Percentiles rank a stretch among this genome's conserved stretches.
These are phyloP conservation scores for Aphodius sticticus DNA, from an alignment of 2,888 invertebrate species.

Conservation along the genomic window DNA sequence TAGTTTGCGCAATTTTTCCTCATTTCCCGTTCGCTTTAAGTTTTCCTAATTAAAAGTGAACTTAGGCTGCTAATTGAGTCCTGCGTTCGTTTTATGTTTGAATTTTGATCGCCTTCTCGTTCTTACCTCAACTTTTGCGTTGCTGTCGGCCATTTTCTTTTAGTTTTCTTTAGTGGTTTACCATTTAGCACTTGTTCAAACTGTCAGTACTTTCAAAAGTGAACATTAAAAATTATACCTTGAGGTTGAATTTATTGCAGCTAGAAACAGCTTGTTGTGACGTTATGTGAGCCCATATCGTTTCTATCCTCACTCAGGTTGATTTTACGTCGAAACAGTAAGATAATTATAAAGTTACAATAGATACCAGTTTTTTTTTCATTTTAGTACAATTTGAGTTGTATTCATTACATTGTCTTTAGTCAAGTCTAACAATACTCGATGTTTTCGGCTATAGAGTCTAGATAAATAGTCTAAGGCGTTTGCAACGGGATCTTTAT, in stretches of 20 bases:
- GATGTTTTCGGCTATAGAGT: too few species aligned
- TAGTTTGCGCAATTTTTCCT: neutral
- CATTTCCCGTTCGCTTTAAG: neutral
- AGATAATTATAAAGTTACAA: too few species aligned
- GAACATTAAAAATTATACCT: too few species aligned
- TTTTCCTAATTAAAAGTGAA: neutral
- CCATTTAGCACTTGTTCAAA: neutral
- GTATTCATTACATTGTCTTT: too few species aligned
- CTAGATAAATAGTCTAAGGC: too few species aligned
- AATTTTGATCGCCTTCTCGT: neutral
- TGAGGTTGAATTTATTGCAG: too few species aligned
- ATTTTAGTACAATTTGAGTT: too few species aligned
- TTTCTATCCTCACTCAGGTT: neutral
- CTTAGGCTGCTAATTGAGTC: neutral
- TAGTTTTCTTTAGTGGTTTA: neutral
- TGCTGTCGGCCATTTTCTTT: neutral
- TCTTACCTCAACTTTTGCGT: neutral
- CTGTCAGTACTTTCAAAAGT: neutral
- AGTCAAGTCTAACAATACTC: too few species aligned
- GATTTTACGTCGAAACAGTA: neutral
- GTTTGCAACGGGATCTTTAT: conserved; percentile 39
- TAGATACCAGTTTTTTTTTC: too few species aligned
- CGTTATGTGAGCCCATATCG: too few species aligned
- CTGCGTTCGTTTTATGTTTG: neutral
- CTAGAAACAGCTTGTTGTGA: too few species aligned